A percentile compares a stretch with the other conserved stretches of the same genome.
Conservation (phyloP, 2,888 invertebrate species). For the Malthinus flaveolus region DNA sequence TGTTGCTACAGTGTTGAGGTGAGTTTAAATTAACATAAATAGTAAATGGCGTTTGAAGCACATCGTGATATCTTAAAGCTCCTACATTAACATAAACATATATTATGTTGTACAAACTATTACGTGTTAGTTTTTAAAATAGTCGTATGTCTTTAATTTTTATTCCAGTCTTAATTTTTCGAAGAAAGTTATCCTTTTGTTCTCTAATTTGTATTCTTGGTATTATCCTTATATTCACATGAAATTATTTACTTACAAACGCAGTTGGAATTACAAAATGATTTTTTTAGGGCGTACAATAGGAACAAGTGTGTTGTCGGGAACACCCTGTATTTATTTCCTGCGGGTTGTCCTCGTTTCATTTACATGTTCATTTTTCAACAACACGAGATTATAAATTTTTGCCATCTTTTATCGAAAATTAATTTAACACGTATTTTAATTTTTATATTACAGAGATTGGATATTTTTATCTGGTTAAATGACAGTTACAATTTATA, state of each 20-base stretch:
- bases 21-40: not conserved
- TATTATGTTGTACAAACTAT: not conserved
- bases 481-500: too few relatives aligned
- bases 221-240: conserved; percentile 25
- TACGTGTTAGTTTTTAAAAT: conserved; percentile 23
- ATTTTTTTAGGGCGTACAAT: too few relatives aligned
- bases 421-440: too few relatives aligned
- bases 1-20: conserved; percentile 1
- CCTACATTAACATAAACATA: conserved; percentile 15
- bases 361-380: too few relatives aligned
- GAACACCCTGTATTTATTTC: too few relatives aligned
- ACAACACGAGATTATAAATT: too few relatives aligned
- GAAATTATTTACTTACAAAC: not conserved
- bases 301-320: too few relatives aligned
- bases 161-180: conserved; percentile 25
- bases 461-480: too few relatives aligned
- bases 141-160: conserved; percentile 14
- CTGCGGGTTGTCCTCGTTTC: too few relatives aligned
- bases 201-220: conserved; percentile 22
- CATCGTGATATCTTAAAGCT: not conserved
- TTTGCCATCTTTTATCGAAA: too few relatives aligned
- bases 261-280: too few relatives aligned
- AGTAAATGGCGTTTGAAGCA: not conserved
- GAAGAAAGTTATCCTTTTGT: conserved; percentile 22
- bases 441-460: too few relatives aligned